These are phyloP conservation scores for Emys orbicularis DNA, from an alignment of 2,797 vertebrate species.

Conservation along the genomic window DNA sequence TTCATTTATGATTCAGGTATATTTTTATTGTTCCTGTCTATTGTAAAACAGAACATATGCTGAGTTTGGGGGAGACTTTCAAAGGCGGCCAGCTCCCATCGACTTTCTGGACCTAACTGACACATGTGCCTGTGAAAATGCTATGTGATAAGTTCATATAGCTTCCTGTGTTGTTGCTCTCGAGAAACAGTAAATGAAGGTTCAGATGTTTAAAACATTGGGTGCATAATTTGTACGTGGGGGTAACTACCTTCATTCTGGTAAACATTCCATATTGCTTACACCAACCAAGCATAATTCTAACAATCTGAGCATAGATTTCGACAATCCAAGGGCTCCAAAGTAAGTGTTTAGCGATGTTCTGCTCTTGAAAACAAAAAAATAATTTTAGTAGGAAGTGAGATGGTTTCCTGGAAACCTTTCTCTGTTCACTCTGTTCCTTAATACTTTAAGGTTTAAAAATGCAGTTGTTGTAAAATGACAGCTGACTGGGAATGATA, in stretches of 20 bases:
- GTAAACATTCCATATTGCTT: neutral
- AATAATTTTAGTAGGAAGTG: neutral
- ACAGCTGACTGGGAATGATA: neutral
- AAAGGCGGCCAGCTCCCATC: neutral
- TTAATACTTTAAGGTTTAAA: neutral
- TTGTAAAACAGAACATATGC: neutral
- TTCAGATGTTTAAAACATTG: neutral
- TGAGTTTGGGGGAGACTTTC: neutral
- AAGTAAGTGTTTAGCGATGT: neutral
- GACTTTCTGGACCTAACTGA: neutral
- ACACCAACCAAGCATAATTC: rapidly evolving
- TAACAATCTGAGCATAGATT: neutral
- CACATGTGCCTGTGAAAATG: neutral
- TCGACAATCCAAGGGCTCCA: neutral
- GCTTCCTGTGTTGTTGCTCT: neutral
- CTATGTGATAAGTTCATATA: neutral
- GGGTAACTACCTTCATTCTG: neutral
- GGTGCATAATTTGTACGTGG: neutral
- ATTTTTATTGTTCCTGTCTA: neutral
- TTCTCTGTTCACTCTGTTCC: neutral
- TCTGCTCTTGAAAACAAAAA: neutral
- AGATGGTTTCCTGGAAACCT: neutral
- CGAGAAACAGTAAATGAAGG: neutral
- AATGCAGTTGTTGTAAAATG: neutral
- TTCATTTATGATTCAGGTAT: neutral